These are phyloP conservation scores for Hylyphantes graminicola DNA, from an alignment of 1,140 invertebrate genomes.

Conservation along the genomic window DNA sequence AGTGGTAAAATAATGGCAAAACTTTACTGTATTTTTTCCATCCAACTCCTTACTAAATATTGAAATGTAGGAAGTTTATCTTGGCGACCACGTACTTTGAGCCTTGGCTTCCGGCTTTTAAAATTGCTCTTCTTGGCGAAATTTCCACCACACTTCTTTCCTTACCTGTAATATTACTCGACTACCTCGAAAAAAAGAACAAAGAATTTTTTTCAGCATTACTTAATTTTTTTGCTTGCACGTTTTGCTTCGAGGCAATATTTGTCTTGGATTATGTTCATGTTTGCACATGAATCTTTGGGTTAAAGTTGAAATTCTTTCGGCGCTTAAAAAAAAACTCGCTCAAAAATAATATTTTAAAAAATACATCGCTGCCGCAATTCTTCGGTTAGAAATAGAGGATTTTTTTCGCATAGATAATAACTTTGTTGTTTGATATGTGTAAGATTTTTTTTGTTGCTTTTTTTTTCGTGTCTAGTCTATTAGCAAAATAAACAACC, in stretches of 20 bases:
- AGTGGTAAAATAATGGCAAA: too few relatives aligned
- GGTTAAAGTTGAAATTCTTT: constrained; percentile 45
- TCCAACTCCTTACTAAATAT: too few relatives aligned
- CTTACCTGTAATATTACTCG: constrained; percentile 48
- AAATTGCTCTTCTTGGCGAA: constrained; percentile 15
- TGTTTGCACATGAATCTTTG: constrained; percentile 51
- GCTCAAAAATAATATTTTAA: constrained; percentile 26
- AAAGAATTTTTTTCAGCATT: constrained; percentile 17
- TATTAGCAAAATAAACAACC: constrained; percentile 32
- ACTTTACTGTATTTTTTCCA: too few relatives aligned
- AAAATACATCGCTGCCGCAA: constrained; percentile 34
- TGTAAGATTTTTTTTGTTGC: not conserved
- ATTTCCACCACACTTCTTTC: constrained; percentile 33
- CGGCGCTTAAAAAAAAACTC: constrained; percentile 19
- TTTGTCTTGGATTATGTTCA: constrained; percentile 54
- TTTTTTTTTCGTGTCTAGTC: not conserved
- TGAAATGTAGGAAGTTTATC: not conserved
- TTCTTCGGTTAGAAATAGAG: constrained; percentile 2
- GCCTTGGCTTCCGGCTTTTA: constrained; percentile 25
- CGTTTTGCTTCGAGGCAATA: constrained; percentile 46
- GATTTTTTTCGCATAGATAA: constrained; percentile 4
- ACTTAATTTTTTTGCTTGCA: constrained; percentile 26
- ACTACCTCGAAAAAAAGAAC: constrained; percentile 8
- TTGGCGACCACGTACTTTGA: not conserved
- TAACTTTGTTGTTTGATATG: constrained; percentile 16